Evolutionary conservation across 1,140 invertebrate species (phyloP).

Genomic region (Heliconius congener): DNA sequence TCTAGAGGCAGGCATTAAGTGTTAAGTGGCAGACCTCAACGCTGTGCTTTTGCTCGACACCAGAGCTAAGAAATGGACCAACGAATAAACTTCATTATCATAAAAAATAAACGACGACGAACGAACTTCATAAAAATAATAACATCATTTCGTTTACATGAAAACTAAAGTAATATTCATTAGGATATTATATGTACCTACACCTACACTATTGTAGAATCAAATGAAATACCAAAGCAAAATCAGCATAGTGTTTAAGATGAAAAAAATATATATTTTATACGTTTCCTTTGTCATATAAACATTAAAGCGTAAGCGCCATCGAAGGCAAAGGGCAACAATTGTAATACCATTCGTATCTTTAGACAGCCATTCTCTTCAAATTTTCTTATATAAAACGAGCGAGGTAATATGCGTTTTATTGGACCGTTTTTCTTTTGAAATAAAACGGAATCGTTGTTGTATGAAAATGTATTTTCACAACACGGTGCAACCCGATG

Average conservation of each 20-base stretch:
- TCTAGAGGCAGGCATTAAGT: too few relatives aligned
- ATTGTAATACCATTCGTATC: constrained; percentile 58
- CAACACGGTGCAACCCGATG: constrained; percentile 37
- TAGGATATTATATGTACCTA: too few relatives aligned
- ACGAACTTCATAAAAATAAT: too few relatives aligned
- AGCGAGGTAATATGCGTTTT: constrained; percentile 63
- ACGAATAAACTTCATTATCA: too few relatives aligned
- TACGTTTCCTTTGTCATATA: constrained; percentile 60
- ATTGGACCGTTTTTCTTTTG: constrained; percentile 64
- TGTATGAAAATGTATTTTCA: constrained; percentile 53
- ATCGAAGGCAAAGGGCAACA: constrained; percentile 57
- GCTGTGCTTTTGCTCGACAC: too few relatives aligned
- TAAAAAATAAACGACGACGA: too few relatives aligned
- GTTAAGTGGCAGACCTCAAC: too few relatives aligned
- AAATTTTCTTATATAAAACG: constrained; percentile 68
- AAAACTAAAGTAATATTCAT: too few relatives aligned
- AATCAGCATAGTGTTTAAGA: constrained; percentile 29
- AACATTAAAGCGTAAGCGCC: constrained; percentile 49
- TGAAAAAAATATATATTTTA: constrained; percentile 61
- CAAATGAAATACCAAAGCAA: neutral
- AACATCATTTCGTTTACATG: too few relatives aligned
- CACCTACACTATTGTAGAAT: neutral
- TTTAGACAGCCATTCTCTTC: constrained; percentile 57
- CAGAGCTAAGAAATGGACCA: too few relatives aligned
- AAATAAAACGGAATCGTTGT: constrained; percentile 61